Base-by-base conservation (phyloP, 2,888 invertebrate genomes). In the Andrena haemorrhoa region DNA sequence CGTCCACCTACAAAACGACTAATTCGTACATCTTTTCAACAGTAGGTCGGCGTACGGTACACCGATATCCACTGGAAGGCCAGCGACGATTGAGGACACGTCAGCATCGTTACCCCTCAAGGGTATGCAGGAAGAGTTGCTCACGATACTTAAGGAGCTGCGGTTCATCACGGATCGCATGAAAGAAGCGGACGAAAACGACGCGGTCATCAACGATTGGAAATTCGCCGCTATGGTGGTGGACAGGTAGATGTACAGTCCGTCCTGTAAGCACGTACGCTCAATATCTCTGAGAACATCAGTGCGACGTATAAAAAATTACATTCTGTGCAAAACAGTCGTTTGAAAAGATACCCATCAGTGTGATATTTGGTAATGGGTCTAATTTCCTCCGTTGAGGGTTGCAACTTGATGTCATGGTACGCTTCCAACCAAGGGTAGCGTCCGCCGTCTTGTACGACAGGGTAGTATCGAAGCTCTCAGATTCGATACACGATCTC, bases 191-290 rank as follows among this genome's bases (percentile, higher is more conserved):
- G 99, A 99, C 93, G 98, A 98, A 91, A 98, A 98, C 93, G 97
- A 97, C 77, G 98, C 98, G 94, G 95, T 98, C 88, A 98, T 98
- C 91, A 98, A 97, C 94, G 99, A 99, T 94, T 99, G 99, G 99
- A 98, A 98, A 94, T 99, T 99, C 94, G 99, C 99, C 77, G 99
- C 98, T 88, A 98, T 99, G 98, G 99, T 99, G 94, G 98, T 99
- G 94, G 99, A 99, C 95, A 97, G 98, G 95, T 82, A 26, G 51
- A 49, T 26, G 56, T 29, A 35, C 56, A 60, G 16, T 10, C 8
- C 20, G 29, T 29, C 8, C 1, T 20, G 8, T 51, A 20, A 20
- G 2, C 23, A 4, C 10, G 1, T 26, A 23, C 0, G 20, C 3
- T 12, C 4, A 10, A 23, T 56, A 23, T 10, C 56, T 4, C 53